Base-by-base conservation (phyloP, 2,797 vertebrate species). In the Gambelia wislizenii region DNA sequence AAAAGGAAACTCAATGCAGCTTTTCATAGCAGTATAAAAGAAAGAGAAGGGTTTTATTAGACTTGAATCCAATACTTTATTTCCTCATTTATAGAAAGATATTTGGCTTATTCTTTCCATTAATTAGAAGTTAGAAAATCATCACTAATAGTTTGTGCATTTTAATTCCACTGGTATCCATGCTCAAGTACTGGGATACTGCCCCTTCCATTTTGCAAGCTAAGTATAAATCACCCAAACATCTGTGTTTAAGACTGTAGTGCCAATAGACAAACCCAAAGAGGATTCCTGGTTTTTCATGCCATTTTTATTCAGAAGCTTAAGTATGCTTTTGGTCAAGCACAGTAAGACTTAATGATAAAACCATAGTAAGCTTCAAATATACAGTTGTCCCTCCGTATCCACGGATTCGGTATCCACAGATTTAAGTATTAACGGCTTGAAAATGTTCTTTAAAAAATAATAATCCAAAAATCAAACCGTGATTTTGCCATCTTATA, bases 1-100 rank as follows among this genome's bases (percentile, higher is more conserved):
- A 9, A 36, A 82, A 75, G 4, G 77, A 80, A 89, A 22, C 27
- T 64, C 18, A 4, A 74, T 52, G 9, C 25, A 42, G 33, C 72
- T 0, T 52, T 81, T 84, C 42, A 87, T 8, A 83, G 7, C 16
- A 44, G 54, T n/a, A 80, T 18, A 69, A 20, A 54, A 64, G 30
- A 79, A 88, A 93, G 87, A 90, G 36, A 18, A 25, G 42, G 2
- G 9, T 47, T 49, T 87, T 92, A 85, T 61, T 22, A 72, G 36
- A 22, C 33, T 84, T 87, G 30, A 72, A 79, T 4, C 22, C 42
- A 59, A 22, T 42, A 18, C 84, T 42, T 61, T 18, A 8, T 69
- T 27, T 81, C 85, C 74, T 42, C 72, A 84, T 52, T 75, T 47
- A 54, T 2, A 30, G 8, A 18, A 33, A 80, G 69, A 69, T 47